Base-by-base conservation (phyloP, 37 sponge, comb jelly and placozoan species). In the Beroe ovata region DNA sequence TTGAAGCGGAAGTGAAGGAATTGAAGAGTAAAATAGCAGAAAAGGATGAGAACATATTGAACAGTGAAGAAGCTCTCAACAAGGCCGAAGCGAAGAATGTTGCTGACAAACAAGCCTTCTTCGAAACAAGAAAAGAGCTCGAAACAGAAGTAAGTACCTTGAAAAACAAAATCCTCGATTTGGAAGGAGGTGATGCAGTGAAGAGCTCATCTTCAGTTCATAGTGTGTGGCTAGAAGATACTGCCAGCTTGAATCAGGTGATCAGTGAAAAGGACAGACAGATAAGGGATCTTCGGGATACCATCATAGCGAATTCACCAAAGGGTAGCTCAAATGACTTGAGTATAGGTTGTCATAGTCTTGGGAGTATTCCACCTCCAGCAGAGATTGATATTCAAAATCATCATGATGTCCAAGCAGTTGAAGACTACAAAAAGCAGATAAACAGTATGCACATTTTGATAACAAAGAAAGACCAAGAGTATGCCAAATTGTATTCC, bases 211-310 rank as follows among this genome's bases (percentile, higher is more conserved):
- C 84, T 3, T 77, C 84, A 4, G 54, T 77, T n/a, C 84, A 77
- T 54, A 77, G 84, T 29, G 84, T 77, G 20, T 77, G 84, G 84
- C 29, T 77, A 36, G 84, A 77, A 77, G 84, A 77, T 77, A 77
- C 84, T 6, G 54, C 84, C 11, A 77, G 84, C n/a, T 41, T 77
- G 25, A 77, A 77, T 25, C 84, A 77, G 20, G 84, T 77, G 1
- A 77, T 77, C 84, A 35, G 84, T 40, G 84, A 77, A 39, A 77
- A 77, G 41, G 84, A 77, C 38, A 1, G 84, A 8, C 84, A 77
- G 28, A 77, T 77, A 6, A 33, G 84, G 3, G 84, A 77, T 25
- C 84, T 77, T 28, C 42, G 84, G 20, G 84, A 77, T 54, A 32
- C 84, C 20, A 21, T 77, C 26, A 77, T 32, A 38, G 84, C 84